A percentile compares a stretch with the other conserved stretches of the same genome.
Evolutionary conservation across 2,888 invertebrate species (phyloP).

Genomic region (Limnephilus lunatus): DNA sequence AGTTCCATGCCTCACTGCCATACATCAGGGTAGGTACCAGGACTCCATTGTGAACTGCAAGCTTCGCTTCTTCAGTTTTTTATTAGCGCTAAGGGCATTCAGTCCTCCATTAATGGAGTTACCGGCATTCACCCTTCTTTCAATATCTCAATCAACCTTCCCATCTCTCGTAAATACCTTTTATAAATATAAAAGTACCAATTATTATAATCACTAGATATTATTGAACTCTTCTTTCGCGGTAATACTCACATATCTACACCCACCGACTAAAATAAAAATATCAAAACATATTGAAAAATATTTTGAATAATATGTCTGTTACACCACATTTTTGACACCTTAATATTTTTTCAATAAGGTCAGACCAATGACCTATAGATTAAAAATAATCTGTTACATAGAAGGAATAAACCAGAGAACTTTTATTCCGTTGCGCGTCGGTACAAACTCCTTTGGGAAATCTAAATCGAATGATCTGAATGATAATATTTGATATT

Average conservation of each 20-base stretch:
- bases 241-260: neutral
- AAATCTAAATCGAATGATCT: neutral
- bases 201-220: no score
- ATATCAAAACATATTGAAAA: neutral
- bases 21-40: no score
- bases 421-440: neutral
- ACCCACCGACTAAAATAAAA: neutral
- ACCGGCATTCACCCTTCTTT: no score
- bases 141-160: no score
- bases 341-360: neutral
- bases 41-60: no score
- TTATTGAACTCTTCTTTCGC: neutral
- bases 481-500: neutral
- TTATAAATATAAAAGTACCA: no score
- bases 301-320: neutral
- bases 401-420: neutral
- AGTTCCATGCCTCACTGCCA: no score
- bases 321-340: neutral
- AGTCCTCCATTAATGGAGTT: no score
- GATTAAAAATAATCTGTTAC: neutral
- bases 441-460: neutral
- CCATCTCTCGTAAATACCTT: no score
- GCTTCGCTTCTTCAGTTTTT: no score
- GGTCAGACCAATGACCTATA: neutral
- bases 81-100: no score